A percentile compares a stretch with the other conserved stretches of the same genome.
These are phyloP conservation scores for Melitaea cinxia DNA, from an alignment of 1,140 invertebrate genomes.

Conservation along the genomic window DNA sequence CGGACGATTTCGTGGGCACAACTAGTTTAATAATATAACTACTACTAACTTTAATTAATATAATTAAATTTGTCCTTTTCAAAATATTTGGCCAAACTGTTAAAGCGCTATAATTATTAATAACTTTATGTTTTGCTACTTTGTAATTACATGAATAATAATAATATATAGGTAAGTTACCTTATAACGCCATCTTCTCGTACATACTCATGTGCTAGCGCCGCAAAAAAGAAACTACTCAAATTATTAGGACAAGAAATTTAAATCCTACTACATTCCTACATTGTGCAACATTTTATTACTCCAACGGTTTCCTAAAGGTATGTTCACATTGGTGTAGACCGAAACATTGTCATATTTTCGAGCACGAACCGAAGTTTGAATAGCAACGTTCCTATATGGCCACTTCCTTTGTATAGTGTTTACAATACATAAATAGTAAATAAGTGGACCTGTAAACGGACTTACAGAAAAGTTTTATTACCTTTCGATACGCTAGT, in stretches of 20 bases:
- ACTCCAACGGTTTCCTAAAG: slow-evolving; percentile 52
- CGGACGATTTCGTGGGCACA: too few species aligned
- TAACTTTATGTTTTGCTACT: too few species aligned
- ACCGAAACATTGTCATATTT: slow-evolving; percentile 71
- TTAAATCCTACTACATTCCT: background rate
- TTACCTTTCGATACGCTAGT: slow-evolving; percentile 32
- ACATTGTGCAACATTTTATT: slow-evolving; percentile 51
- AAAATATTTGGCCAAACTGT: too few species aligned
- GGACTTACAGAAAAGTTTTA: slow-evolving; percentile 58
- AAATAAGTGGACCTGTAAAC: slow-evolving; percentile 61
- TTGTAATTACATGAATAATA: too few species aligned
- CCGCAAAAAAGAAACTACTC: background rate
- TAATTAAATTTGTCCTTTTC: too few species aligned
- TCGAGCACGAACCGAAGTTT: slow-evolving; percentile 57
- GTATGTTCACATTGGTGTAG: slow-evolving; percentile 64
- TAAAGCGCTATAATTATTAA: too few species aligned
- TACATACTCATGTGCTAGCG: too few species aligned
- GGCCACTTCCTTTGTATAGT: slow-evolving; percentile 63
- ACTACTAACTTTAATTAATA: too few species aligned
- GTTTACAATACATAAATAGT: slow-evolving; percentile 69
- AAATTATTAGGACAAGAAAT: background rate
- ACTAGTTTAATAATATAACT: too few species aligned
- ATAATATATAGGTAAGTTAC: too few species aligned
- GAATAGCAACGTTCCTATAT: slow-evolving; percentile 56
- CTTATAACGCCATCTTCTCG: too few species aligned